Percentiles rank a stretch among this genome's conserved stretches.
Evolutionary conservation across 2,113 vertebrate species (phyloP).

Genomic region (Steatornis caripensis): DNA sequence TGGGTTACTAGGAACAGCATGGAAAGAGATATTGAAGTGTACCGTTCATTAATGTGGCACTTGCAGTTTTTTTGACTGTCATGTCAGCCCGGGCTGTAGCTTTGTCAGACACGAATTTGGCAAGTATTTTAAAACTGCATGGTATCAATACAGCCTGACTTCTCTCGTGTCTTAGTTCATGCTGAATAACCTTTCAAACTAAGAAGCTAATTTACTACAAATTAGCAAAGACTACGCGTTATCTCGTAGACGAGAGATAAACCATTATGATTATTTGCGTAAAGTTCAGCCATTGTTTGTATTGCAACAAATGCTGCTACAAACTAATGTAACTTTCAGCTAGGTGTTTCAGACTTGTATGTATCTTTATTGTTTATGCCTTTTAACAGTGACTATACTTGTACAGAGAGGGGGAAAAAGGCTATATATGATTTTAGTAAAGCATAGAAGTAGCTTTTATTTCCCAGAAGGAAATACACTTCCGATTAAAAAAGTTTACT

Average conservation of each 20-base stretch:
- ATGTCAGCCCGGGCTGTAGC: background rate
- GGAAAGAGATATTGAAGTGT: background rate
- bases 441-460: background rate
- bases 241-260: rapidly evolving
- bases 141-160: background rate
- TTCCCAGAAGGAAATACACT: background rate
- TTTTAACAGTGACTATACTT: too few species aligned
- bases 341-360: background rate
- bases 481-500: background rate
- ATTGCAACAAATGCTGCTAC: background rate
- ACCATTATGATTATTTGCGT: background rate
- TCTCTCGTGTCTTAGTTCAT: background rate
- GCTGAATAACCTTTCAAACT: background rate
- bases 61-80: background rate
- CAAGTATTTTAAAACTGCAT: background rate
- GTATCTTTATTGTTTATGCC: too few species aligned
- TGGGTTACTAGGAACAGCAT: background rate
- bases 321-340: background rate
- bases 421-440: background rate
- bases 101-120: background rate
- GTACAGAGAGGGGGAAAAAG: rapidly evolving
- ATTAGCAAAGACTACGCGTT: background rate
- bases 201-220: background rate
- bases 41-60: background rate
- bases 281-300: background rate